Conservation (phyloP, 2,888 invertebrate genomes). For the Orthosia cruda region DNA sequence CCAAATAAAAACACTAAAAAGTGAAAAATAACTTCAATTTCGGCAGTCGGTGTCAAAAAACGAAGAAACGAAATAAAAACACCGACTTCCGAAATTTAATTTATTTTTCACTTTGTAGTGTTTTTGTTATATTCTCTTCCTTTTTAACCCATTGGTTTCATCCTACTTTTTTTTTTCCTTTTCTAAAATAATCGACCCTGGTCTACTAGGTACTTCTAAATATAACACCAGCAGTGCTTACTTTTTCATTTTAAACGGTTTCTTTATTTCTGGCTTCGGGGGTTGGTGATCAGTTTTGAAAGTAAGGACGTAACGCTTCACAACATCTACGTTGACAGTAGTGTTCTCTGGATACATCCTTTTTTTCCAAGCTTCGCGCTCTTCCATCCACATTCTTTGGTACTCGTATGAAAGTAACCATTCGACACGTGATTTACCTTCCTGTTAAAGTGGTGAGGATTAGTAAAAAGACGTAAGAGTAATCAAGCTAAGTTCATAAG, state of each 20-base stretch:
- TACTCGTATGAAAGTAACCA: constrained; percentile 91
- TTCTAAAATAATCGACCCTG: too few relatives aligned
- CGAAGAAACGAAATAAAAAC: too few relatives aligned
- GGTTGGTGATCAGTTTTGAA: constrained; percentile 86
- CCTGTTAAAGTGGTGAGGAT: constrained; percentile 73
- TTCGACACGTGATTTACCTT: constrained; percentile 85
- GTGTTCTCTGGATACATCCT: constrained; percentile 90
- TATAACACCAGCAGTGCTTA: constrained; percentile 62
- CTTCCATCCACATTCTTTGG: constrained; percentile 92
- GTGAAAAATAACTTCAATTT: too few relatives aligned
- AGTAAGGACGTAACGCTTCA: constrained; percentile 87
- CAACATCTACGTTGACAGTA: constrained; percentile 85
- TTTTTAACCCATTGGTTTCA: too few relatives aligned
- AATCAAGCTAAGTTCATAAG: too few relatives aligned
- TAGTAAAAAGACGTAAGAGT: neutral
- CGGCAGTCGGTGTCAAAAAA: too few relatives aligned
- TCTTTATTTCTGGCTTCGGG: constrained; percentile 88
- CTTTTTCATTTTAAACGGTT: constrained; percentile 89
- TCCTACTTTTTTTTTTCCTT: too few relatives aligned
- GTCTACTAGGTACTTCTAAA: too few relatives aligned
- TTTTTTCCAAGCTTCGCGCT: constrained; percentile 90
- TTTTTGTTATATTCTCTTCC: too few relatives aligned
- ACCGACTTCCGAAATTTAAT: too few relatives aligned
- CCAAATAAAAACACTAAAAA: too few relatives aligned
- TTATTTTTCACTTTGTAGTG: too few relatives aligned